Evolutionary conservation across 2,888 invertebrate genomes (phyloP).

Genomic region (Odontothrips loti): DNA sequence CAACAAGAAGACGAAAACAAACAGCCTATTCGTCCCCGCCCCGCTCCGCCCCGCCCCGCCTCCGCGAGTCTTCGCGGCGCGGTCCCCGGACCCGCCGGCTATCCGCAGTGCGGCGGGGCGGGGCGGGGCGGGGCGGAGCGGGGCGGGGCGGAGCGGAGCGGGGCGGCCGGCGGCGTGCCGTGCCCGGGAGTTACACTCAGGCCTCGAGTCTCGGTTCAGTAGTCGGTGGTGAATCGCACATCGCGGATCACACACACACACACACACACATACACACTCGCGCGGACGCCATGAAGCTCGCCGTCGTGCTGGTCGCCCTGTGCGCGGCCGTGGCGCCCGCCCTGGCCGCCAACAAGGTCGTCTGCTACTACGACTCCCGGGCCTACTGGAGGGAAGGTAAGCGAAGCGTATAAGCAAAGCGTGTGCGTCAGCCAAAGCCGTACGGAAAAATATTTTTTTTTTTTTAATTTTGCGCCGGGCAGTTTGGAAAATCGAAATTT

Average conservation of each 20-base stretch:
- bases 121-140: slow-evolving; percentile 3
- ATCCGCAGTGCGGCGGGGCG: not conserved
- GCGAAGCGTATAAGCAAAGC: not conserved
- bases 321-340: slow-evolving; percentile 21
- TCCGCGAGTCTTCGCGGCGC: too few relatives aligned
- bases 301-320: slow-evolving; percentile 18
- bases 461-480: too few relatives aligned
- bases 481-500: too few relatives aligned
- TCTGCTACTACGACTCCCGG: slow-evolving; percentile 21
- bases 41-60: too few relatives aligned
- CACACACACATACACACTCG: too few relatives aligned
- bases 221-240: not conserved
- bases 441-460: too few relatives aligned
- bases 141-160: not conserved
- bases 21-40: too few relatives aligned
- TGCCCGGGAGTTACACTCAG: not conserved
- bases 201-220: not conserved
- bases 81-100: not conserved
- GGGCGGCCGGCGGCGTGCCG: not conserved
- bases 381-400: slow-evolving; percentile 16
- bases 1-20: too few relatives aligned
- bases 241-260: too few relatives aligned
- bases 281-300: not conserved
- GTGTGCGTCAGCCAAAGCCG: too few relatives aligned
- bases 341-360: slow-evolving; percentile 21